Base-by-base conservation (phyloP, 2,113 vertebrate genomes). In the Solea solea region DNA sequence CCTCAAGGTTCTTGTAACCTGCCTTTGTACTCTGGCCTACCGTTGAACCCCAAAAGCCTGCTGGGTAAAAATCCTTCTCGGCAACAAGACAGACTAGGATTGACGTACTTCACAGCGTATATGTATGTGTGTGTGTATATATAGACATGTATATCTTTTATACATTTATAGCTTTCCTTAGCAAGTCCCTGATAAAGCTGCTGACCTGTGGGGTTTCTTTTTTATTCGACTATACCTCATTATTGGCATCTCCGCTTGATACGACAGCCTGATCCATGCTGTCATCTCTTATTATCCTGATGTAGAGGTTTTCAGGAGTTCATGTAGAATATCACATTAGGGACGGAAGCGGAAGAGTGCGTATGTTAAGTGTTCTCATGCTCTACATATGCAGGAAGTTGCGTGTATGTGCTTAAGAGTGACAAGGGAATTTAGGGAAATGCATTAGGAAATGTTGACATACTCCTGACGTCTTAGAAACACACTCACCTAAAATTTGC, bases 31-130 rank as follows among this genome's bases (percentile, higher is more conserved):
- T 71, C 28, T 89, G 84, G 73, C 85, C 89, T 74, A 45, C 42
- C 4, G 8, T 1, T 91, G 87, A 92, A 90, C 88, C 66, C 69
- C 69, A 56, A 71, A 79, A 78, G 80, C 85, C 76, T 85, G 49
- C 83, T 70, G 85, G 82, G 75, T 84, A 89, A 64, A 69, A 72
- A 69, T 65, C 42, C 65, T 62, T 45, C 11, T 34, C 48, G 39
- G 69, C 51, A 52, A 12, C 14, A 2, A 39, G 58, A 61, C 28
- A 53, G 40, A 28, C 56, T 66, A 40, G 49, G 74, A 78, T 72
- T 74, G 68, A 74, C 69, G 72, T 50, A 53, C 41, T 48, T 25
- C 28, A 60, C 62, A 49, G 68, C 25, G 42, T 49, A 27, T 16
- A 60, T 70, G 40, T 8, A 64, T 45, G 48, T 49, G 48, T n/a